Conservation (phyloP, 30 jellyfish, hydroid and myxozoan species). For the Phacellophora camtschatica region DNA sequence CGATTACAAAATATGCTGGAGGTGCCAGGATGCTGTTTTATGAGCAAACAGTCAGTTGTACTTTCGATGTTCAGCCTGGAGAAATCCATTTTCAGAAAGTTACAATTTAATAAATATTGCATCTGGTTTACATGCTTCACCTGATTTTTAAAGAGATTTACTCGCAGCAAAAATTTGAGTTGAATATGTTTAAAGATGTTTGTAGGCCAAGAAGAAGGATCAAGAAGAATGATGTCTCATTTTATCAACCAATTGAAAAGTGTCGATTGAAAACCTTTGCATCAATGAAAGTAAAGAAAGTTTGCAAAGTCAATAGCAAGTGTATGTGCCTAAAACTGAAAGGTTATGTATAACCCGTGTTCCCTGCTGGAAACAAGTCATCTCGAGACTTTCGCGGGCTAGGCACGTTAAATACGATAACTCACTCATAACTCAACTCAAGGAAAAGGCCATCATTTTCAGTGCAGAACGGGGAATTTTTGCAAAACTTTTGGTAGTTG, state of each 20-base stretch:
- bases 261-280: constrained; percentile 15
- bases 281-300: constrained; percentile 14
- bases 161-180: constrained; percentile 14
- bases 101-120: constrained; percentile 27
- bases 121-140: constrained; percentile 58
- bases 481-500: constrained; percentile 49
- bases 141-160: constrained; percentile 24
- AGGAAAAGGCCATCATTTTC: constrained; percentile 38
- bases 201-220: constrained; percentile 32
- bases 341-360: too few relatives aligned
- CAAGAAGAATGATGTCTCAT: not conserved
- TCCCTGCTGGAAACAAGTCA: too few relatives aligned
- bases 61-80: constrained; percentile 14
- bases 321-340: too few relatives aligned
- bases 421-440: too few relatives aligned
- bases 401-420: too few relatives aligned
- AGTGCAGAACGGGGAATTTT: constrained; percentile 43
- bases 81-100: constrained; percentile 41
- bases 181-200: not conserved
- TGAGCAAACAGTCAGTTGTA: constrained; percentile 10
- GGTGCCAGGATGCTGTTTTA: constrained; percentile 25
- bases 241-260: constrained; percentile 35
- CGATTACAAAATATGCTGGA: constrained; percentile 32
- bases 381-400: too few relatives aligned
- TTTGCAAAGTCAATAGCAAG: constrained; percentile 37